Evolutionary conservation across 2,888 invertebrate species (phyloP), one percentile per base, ranked within the genome.

Genomic region (Philereme transversata): DNA sequence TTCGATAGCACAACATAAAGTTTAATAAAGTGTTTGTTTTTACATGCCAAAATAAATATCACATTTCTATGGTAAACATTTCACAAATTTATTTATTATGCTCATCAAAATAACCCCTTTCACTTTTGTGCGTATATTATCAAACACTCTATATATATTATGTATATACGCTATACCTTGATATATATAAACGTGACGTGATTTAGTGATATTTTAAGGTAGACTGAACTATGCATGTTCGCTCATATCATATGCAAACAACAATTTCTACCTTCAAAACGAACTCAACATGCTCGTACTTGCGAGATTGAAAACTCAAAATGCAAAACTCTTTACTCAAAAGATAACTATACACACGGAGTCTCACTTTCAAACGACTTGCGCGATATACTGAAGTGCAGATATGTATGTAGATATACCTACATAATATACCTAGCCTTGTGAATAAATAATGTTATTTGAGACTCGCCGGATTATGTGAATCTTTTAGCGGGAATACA

Each of bases 391-490:
- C 22, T 22, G 22, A 22, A 22, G 3, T 22, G 22, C 22, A 22
- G 3, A 22, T 22, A 22, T 22, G 22, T 22, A 22, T 22, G n/a
- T n/a, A n/a, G 3, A 22, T 22, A 22, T 22, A 22, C n/a, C n/a
- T 44, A 35, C 41, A 43, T 51, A 51, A 44, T 64, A 45, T 54
- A 53, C 63, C 22, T 68, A 72, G 70, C 69, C 66, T 75, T 68
- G 74, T 74, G 65, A 77, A 76, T 78, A 73, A 76, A 65, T 75
- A 74, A 76, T 74, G 72, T 59, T 70, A 74, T 71, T 77, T 66
- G 65, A 71, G 68, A 67, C 60, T 57, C 63, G 69, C 52, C 57
- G 47, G 51, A 51, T 59, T 64, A 60, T 58, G 22, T 22, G 46
- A 67, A 57, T 60, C 47, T 62, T 64, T 57, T 43, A 57, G 46